Base-by-base conservation (phyloP, 2,888 invertebrate species). In the Zygaena filipendulae region DNA sequence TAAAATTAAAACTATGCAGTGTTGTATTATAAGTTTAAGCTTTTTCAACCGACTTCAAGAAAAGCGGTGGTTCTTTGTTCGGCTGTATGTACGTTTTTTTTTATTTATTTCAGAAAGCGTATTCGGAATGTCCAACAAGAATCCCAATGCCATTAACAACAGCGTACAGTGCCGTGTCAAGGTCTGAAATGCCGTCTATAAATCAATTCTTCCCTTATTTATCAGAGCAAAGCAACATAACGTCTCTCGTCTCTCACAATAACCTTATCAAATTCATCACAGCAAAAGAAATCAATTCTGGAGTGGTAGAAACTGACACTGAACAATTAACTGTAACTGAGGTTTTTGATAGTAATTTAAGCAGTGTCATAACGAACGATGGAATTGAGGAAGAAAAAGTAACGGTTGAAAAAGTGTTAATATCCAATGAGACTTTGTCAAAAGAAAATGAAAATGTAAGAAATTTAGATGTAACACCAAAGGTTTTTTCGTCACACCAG, bases 221-320 rank as follows among this genome's bases (percentile, higher is more conserved):
- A 19, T 12, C 27, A 1, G 21, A 21, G 2, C 33, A 20, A 11
- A 27, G 30, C 4, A 27, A 24, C 11, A n/a, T n/a, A n/a, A 29
- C 33, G 4, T 20, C 27, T 1, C 30, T 30, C 19, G 27, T 18
- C 7, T 27, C 33, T 2, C 19, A 30, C 1, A 30, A 30, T 1
- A 33, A 33, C 13, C 13, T 33, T 3, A 27, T 33, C 3, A 33
- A 33, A 6, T 33, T 33, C 12, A 27, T 33, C 8, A 7, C 30
- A n/a, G 24, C 29, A 4, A 33, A 33, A 25, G 33, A 33, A 27
- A 27, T 16, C 5, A n/a, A n/a, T n/a, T n/a, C n/a, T n/a, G n/a
- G n/a, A n/a, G n/a, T n/a, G n/a, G n/a, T n/a, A n/a, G n/a, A n/a
- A n/a, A n/a, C n/a, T n/a, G n/a, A n/a, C n/a, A n/a, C n/a, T n/a